Conservation (phyloP, 1,140 invertebrate genomes). For the Drosophila subpulchrella region DNA sequence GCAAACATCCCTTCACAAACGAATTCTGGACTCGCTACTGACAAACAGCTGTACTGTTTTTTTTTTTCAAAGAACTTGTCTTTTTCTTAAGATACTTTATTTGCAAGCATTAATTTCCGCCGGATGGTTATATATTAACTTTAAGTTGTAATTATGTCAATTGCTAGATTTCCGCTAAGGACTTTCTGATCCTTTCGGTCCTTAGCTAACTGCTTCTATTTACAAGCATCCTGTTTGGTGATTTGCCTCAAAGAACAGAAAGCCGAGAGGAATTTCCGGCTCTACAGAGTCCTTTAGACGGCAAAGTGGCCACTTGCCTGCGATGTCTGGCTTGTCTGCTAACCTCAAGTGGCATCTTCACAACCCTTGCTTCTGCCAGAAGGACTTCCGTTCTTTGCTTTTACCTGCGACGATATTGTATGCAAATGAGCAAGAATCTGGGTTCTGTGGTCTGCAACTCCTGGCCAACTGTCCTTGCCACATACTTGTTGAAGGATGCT, state of each 20-base stretch:
- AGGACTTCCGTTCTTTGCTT: neutral
- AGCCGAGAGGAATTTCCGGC: constrained; percentile 19
- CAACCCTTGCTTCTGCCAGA: neutral
- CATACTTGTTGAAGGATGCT: constrained; percentile 31
- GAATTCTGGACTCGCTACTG: too few species aligned
- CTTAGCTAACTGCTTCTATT: constrained; percentile 9
- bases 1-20: too few species aligned
- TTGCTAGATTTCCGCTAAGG: neutral
- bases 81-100: neutral
- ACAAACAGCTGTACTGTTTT: too few species aligned
- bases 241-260: constrained; percentile 1
- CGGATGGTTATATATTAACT: neutral
- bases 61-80: too few species aligned
- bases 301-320: constrained; percentile 41
- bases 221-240: constrained; percentile 7
- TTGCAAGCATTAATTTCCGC: neutral
- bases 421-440: constrained; percentile 57
- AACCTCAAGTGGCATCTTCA: constrained; percentile 37
- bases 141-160: neutral
- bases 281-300: constrained; percentile 16
- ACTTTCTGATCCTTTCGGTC: neutral
- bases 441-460: constrained; percentile 6
- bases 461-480: constrained; percentile 34
- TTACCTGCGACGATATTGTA: constrained; percentile 19
- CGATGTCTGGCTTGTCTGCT: constrained; percentile 36